Evolutionary conservation across 2,888 invertebrate species (phyloP), one percentile per base, ranked within the genome.

Genomic region (Polylopha cassiicola): DNA sequence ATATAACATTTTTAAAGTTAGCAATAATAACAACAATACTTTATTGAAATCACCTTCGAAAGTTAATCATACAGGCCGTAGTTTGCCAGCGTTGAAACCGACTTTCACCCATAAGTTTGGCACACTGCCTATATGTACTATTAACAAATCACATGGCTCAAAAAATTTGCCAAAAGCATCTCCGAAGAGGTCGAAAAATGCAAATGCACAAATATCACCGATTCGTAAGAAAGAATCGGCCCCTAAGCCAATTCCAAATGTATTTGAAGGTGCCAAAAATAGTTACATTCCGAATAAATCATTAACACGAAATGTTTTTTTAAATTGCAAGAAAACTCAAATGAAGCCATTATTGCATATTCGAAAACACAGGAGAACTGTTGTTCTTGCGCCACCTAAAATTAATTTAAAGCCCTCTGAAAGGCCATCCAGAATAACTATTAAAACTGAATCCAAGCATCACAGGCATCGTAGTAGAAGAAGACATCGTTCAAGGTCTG

Each of bases 341-440:
- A 53, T 79, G 18, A 84, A 74, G 44, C 77, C 78, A 3, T 65
- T 76, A n/a, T 77, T 76, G 49, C 85, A 73, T 56, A 81, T 65
- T 53, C 89, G 77, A 76, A 87, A 87, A 69, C 87, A 88, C 47
- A 86, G 88, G 64, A 74, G 87, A 55, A 86, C 88, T 55, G 78
- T 86, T 8, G 80, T 85, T 17, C 62, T 86, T 31, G 81, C 85
- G 6, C 84, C 86, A 7, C 80, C 84, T 9, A 85, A 82, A 64
- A 84, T 84, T 16, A 80, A 84, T 51, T 63, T 84, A 27, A 80
- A 77, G 58, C 74, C 80, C n/a, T 58, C 69, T 0, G 85, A 84
- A 46, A 65, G 84, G 45, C 73, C 76, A 2, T 84, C 84, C 11
- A 68, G 84, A 36, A 60, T 82, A 7, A 76, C 80, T 1, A 65